Evolutionary conservation across 2,888 invertebrate genomes (phyloP), one percentile per base, ranked within the genome.

Genomic region (Brenthis hecate): DNA sequence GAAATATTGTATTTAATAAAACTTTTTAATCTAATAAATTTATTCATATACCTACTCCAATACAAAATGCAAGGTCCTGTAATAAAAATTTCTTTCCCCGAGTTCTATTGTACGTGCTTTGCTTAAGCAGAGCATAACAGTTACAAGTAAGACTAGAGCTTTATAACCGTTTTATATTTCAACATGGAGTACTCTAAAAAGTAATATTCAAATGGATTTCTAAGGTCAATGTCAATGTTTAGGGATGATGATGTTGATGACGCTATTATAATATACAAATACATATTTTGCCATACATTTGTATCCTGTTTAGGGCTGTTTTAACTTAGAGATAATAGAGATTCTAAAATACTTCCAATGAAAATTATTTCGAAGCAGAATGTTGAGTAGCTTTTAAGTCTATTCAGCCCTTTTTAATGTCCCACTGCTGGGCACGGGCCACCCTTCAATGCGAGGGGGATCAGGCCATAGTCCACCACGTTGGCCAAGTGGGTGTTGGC

Each of bases 61-160:
- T 63, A 47, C 69, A 61, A 63, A 55, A 55, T 54, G 56, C 61
- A 62, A 51, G 50, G 55, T 51, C 55, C 56, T 54, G 65, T 65
- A 67, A 67, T 70, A 62, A 70, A 65, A 70, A 67, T 66, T 69
- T 55, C 61, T 53, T 43, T 11, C 36, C 11, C 65, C 50, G 56
- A 70, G 70, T 68, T 65, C 58, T 57, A 54, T 57, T 70, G 72
- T 70, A 72, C 70, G 72, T 72, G 72, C 65, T 56, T 68, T 68
- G 68, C 63, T 65, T 72, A 66, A 65, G 51, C 64, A 48, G 68
- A 57, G 28, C 48, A 56, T 68, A 70, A 66, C 65, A 60, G 69
- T 65, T 67, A 56, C 48, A 56, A 65, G 64, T 68, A 55, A 70
- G 50, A 67, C 50, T 36, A 36, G 14, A 36, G 43, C 43, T 53